Percentiles rank a stretch among this genome's conserved stretches.
Evolutionary conservation across 2,888 invertebrate species (phyloP).

Genomic region (Gari tellinella): DNA sequence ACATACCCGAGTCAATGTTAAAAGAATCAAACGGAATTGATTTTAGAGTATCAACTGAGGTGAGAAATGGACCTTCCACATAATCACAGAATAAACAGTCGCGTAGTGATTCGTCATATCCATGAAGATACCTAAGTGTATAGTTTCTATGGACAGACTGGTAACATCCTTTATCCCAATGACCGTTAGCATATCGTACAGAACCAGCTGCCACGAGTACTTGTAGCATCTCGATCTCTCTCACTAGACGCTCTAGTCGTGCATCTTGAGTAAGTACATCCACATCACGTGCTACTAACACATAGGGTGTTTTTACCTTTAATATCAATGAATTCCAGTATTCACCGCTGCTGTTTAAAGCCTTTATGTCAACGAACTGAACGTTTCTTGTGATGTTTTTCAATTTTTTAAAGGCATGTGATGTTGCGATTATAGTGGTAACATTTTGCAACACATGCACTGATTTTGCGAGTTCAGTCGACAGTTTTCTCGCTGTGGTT

Average conservation of each 20-base stretch:
- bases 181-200: conserved; percentile 66
- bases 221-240: conserved; percentile 68
- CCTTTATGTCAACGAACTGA: no score
- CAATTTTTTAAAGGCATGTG: no score
- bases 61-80: conserved; percentile 76
- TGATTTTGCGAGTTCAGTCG: neutral
- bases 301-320: conserved; percentile 71
- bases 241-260: conserved; percentile 72
- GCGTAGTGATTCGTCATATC: conserved; percentile 75
- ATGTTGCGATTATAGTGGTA: no score
- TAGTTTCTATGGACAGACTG: conserved; percentile 75
- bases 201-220: conserved; percentile 74
- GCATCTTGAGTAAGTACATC: conserved; percentile 67
- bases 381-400: no score
- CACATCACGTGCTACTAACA: conserved; percentile 69
- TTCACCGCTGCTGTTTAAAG: neutral
- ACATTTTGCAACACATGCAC: neutral
- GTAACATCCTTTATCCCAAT: conserved; percentile 77
- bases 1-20: conserved; percentile 60
- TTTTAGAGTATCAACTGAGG: conserved; percentile 58
- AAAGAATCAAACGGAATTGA: conserved; percentile 56
- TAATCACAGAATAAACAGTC: conserved; percentile 81
- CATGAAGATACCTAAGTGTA: conserved; percentile 70
- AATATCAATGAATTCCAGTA: conserved; percentile 69
- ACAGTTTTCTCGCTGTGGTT: neutral